Base-by-base conservation (phyloP, 53 echinoderm and acorn worm species). In the Temnopleurus reevesii region DNA sequence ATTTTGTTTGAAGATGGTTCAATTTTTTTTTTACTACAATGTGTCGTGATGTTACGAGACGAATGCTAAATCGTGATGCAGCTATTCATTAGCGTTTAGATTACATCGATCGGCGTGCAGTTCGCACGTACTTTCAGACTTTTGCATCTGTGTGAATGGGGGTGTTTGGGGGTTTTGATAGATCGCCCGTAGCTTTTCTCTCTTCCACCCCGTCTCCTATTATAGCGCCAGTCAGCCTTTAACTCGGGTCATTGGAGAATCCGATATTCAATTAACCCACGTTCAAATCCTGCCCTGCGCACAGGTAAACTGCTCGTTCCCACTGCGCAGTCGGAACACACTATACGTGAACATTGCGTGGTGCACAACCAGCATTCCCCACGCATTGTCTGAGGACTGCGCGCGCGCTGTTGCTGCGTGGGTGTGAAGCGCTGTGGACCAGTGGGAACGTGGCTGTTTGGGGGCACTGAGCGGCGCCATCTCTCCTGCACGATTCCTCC, bases 181-280 rank as follows among this genome's bases (percentile, higher is more conserved):
- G 63, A 63, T 71, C 36, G 71, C 71, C 71, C 41, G 10, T 38
- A 71, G 71, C 38, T 25, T 0, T 4, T 13, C 41, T 60, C 28
- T 13, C 60, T 60, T 2, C 8, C 33, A 13, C 0, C 29, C 3
- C 13, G 63, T 63, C 63, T 30, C 63, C 34, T 71, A 23, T n/a
- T 38, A n/a, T 10, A 30, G 51, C 49, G 49, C 79, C 79, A 79
- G 79, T 79, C 28, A 79, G 47, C 9, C 53, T 51, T 51, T 8
- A 51, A 51, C 53, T 13, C 6, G 17, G 46, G 79, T 79, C 79
- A 79, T 15, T 47, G 47, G 79, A 79, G 79, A 79, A 79, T 79
- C 79, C 29, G 79, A 79, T 79, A 79, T 79, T 79, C 79, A 79
- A 79, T 79, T 79, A 79, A 49, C 79, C 79, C 79, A 47, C 79